Conservation (phyloP, 2,113 vertebrate species). For the Datnioides undecimradiatus region DNA sequence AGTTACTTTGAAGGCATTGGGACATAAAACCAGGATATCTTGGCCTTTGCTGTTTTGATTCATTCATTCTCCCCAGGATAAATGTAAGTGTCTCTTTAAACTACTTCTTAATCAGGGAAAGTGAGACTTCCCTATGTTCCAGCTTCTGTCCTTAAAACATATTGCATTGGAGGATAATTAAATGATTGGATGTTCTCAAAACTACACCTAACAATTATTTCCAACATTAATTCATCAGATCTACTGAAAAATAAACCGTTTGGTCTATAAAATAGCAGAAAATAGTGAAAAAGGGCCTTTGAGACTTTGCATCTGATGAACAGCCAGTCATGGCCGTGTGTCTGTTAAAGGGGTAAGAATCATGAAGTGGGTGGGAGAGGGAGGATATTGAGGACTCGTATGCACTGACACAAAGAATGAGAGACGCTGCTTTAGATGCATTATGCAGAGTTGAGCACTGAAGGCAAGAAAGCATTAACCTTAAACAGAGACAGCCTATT, state of each 20-base stretch:
- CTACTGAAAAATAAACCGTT: background rate
- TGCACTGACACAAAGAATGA: background rate
- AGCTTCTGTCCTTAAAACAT: no score
- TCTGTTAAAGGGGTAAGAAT: background rate
- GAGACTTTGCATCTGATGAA: background rate
- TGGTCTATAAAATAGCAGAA: background rate
- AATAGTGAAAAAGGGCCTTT: background rate
- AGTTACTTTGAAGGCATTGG: no score
- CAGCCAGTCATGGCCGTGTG: background rate
- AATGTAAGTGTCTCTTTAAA: no score
- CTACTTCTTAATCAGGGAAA: no score
- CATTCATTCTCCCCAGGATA: no score
- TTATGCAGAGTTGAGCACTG: conserved; percentile 14
- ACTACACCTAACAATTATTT: background rate
- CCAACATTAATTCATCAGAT: background rate
- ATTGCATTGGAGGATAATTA: background rate
- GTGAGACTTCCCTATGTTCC: no score
- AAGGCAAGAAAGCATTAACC: conserved; percentile 38
- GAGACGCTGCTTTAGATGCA: conserved; percentile 14
- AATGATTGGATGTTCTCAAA: background rate
- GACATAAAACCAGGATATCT: no score
- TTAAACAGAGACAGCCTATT: conserved; percentile 24
- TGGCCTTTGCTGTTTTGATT: no score
- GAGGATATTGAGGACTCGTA: conserved; percentile 14
- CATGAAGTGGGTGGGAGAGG: background rate